Evolutionary conservation across 30 jellyfish, hydroid and myxozoan genomes (phyloP), one percentile per base, ranked within the genome.

Genomic region (Rhopilema esculentum): DNA sequence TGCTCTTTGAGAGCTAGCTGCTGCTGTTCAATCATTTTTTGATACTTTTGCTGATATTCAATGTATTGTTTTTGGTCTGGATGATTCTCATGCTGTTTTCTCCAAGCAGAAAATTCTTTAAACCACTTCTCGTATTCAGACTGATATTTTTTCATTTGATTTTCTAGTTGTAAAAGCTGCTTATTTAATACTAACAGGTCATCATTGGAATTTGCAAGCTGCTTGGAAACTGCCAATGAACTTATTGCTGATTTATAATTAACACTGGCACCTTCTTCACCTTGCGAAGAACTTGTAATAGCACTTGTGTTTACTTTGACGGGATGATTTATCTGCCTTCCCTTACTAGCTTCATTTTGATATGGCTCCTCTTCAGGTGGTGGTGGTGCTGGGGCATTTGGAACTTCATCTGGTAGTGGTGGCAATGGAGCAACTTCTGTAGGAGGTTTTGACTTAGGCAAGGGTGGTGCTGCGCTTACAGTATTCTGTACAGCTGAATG

Each of bases 111-210:
- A 66, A 93, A 93, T 31, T 93, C 98, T 23, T 82, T 89, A 65
- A 89, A 93, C 98, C 98, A 93, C 79, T 93, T 88, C 22, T 93
- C 93, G 64, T 93, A 93, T 21, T 93, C 98, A 24, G 93, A 50
- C 68, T 93, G 97, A 69, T 93, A 93, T 26, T 82, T 88, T 57
- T 88, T 88, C 88, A 93, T 93, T 88, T 93, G 96, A n/a, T 22
- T 84, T 78, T 93, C 98, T 27, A 93, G 80, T 49, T 83, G 83
- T 30, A 49, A 66, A 28, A 82, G 84, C 65, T 89, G 97, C 4
- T 76, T 63, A 18, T 83, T 85, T 31, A 92, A 69, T 12, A 91
- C 16, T 33, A 82, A 97, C 23, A 75, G 57, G 75, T 70, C 81
- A 27, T 77, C 94, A 61, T 75, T 51, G 32, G 90, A 28, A 70